Evolutionary conservation across 2,888 invertebrate genomes (phyloP), one percentile per base, ranked within the genome.

Genomic region (Carpatolechia fugitivella): DNA sequence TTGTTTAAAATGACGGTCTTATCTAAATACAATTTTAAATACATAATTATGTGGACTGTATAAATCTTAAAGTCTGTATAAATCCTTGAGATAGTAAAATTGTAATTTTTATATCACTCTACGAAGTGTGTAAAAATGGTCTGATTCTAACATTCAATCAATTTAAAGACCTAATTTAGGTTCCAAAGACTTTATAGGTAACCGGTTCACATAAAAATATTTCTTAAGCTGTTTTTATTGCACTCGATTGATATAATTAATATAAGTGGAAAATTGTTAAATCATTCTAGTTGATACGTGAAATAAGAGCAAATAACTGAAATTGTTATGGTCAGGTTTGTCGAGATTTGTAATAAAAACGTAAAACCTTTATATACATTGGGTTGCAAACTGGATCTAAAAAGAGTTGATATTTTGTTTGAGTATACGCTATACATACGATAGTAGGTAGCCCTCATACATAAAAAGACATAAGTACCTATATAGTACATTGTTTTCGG

Each of bases 231-330:
- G 3, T 33, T 50, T 38, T 38, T 50, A 29, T 38, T 16, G 31
- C 6, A 18, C 49, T 20, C n/a, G 49, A 24, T 36, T 50, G 50
- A 36, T 38, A 50, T 20, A 50, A 38, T 50, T 50, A 50, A 50
- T 50, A 20, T 35, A 16, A 24, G 35, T 36, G 36, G 33, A 31
- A n/a, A 48, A 48, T 31, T 13, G 30, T 11, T 16, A 5, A 47
- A 47, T 14, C n/a, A 6, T 14, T 29, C 29, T 3, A 47, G 8
- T 14, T 13, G 10, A 1, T 8, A 2, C 31, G 11, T 33, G 24
- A 8, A 33, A 33, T 33, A 33, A 33, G n/a, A 11, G 33, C 33
- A 33, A 33, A 11, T 33, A 33, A 24, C 8, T 33, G n/a, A 33
- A 8, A 33, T 33, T 3, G 2, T n/a, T 33, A 33, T 11, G 33